phyloP scores from a whole-genome alignment of 1,140 invertebrate genomes.

The Drosophila parabipectinata region DNA sequence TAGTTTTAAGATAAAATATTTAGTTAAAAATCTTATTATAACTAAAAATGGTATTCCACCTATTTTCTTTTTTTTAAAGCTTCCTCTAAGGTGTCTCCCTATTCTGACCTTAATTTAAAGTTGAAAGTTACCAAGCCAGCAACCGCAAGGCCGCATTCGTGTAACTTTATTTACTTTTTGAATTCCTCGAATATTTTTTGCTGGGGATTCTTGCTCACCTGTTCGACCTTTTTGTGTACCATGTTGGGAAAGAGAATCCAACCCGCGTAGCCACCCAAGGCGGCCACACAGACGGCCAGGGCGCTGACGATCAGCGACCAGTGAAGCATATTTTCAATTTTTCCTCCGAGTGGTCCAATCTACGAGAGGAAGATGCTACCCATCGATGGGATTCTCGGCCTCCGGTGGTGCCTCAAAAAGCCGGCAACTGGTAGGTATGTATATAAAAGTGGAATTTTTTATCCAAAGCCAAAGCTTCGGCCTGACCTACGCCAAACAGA shows the following conservation, averaged over 20 bases:
- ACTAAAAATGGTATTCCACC: too few relatives aligned
- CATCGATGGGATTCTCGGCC: conserved; percentile 23
- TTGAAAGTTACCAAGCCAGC: neutral
- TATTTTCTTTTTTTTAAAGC: neutral
- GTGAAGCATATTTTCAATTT: conserved; percentile 58
- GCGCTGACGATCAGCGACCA: conserved; percentile 74
- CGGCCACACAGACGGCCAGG: conserved; percentile 73
- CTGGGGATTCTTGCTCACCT: conserved; percentile 72
- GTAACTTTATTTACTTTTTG: neutral
- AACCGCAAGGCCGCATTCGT: conserved; percentile 6
- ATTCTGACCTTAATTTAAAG: neutral
- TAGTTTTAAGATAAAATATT: too few relatives aligned
- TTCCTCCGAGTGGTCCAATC: conserved; percentile 1
- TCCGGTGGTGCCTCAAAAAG: conserved; percentile 28
- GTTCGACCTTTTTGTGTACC: conserved; percentile 84
- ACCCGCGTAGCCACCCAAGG: conserved; percentile 80
- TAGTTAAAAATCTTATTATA: too few relatives aligned
- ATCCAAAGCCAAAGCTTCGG: conserved; percentile 24
- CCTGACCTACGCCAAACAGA: conserved; percentile 71
- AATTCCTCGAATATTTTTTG: conserved; percentile 4
- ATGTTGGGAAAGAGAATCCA: conserved; percentile 84
- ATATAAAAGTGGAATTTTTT: conserved; percentile 7
- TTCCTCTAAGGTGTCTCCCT: neutral
- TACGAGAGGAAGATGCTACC: conserved; percentile 12
- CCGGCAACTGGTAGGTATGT: conserved; percentile 31